phyloP scores from a whole-genome alignment of 2,113 vertebrate genomes.

The Numenius arquata region DNA sequence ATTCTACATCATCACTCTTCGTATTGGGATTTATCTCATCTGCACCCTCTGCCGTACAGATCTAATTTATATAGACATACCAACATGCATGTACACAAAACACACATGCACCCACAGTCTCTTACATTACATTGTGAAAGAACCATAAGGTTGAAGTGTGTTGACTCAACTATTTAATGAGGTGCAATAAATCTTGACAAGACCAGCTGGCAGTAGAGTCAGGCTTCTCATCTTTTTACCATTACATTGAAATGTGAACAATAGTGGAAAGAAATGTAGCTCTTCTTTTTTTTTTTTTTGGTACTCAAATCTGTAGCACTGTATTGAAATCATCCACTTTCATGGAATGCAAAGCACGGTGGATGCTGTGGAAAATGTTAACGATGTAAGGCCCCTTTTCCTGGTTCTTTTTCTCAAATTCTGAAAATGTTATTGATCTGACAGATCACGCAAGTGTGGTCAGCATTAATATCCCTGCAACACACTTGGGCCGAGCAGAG shows the following conservation, averaged over 20 bases:
- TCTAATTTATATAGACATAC: neutral
- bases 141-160: neutral
- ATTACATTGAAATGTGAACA: slow-evolving; percentile 39
- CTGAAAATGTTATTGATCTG: neutral
- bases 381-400: neutral
- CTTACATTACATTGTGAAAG: neutral
- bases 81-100: neutral
- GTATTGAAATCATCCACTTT: neutral
- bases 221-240: slow-evolving; percentile 50
- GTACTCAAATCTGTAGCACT: neutral
- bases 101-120: neutral
- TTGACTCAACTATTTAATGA: slow-evolving; percentile 54
- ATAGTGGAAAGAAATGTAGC: slow-evolving; percentile 44
- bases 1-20: neutral
- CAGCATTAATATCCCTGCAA: neutral
- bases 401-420: slow-evolving; percentile 16
- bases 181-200: slow-evolving; percentile 61
- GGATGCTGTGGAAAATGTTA: slow-evolving; percentile 12
- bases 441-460: neutral
- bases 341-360: neutral
- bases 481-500: neutral
- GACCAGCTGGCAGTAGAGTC: slow-evolving; percentile 34
- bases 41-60: neutral
- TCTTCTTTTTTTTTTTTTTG: neutral
- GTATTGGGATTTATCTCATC: neutral